Conservation (phyloP, 2,113 vertebrate species). For the Odontophorus gujanensis region DNA sequence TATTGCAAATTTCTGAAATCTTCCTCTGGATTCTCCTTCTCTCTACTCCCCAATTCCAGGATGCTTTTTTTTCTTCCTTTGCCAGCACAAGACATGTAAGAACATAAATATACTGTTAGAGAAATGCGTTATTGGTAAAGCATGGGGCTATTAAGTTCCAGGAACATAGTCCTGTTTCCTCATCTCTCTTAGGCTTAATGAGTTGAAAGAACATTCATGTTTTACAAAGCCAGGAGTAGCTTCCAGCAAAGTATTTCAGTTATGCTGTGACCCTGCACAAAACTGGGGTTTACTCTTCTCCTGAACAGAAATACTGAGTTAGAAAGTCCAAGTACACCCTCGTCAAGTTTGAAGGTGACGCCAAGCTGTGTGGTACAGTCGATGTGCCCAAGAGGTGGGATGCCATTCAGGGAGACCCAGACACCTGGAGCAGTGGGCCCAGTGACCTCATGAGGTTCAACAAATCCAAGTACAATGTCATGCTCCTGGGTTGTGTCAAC, state of each 20-base stretch:
- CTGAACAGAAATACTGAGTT: not conserved
- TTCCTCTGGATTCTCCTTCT: not conserved
- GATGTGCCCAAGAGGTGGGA: no score
- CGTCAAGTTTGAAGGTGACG: no score
- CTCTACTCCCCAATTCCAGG: not conserved
- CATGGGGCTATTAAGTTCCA: not conserved
- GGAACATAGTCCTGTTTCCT: not conserved
- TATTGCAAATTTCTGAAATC: not conserved
- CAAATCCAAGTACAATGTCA: no score
- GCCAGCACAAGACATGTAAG: slow-evolving; percentile 21
- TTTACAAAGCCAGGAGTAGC: not conserved
- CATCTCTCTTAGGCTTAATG: not conserved
- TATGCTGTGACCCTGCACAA: not conserved
- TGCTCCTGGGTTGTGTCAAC: no score
- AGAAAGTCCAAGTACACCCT: not conserved
- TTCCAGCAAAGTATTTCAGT: not conserved
- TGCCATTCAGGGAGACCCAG: no score
- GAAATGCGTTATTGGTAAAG: slow-evolving; percentile 32
- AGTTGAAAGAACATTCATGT: not conserved
- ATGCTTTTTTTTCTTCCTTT: slow-evolving; percentile 40
- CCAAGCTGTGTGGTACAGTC: no score
- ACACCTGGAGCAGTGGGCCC: no score
- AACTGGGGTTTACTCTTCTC: not conserved
- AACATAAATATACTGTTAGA: not conserved
- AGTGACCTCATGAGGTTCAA: no score